phyloP scores from a whole-genome alignment of 2,888 invertebrate species.

The Lydus trimaculatus region DNA sequence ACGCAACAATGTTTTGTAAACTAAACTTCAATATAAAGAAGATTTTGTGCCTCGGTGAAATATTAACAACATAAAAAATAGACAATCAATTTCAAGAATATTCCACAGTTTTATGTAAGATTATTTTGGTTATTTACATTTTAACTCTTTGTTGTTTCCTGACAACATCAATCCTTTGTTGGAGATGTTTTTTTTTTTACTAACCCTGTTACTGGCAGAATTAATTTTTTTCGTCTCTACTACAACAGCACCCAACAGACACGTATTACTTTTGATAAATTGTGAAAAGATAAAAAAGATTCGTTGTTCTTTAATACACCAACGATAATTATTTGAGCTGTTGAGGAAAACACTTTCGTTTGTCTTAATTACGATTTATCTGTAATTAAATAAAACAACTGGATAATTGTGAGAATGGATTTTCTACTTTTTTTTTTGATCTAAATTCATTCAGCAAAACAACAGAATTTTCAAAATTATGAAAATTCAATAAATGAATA shows the following conservation, averaged over 20 bases:
- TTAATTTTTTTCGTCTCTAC: not conserved
- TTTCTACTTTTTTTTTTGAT: not conserved
- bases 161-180: not conserved
- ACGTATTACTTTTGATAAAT: not conserved
- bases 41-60: not conserved
- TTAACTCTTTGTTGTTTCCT: not conserved
- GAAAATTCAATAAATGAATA: not conserved
- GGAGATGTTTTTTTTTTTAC: not conserved
- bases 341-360: not conserved
- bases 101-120: too few relatives aligned
- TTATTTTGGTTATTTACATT: not conserved
- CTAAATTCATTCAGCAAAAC: not conserved
- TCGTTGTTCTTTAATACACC: not conserved
- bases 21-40: not conserved
- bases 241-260: not conserved
- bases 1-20: not conserved
- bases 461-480: not conserved
- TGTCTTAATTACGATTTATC: not conserved
- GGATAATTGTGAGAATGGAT: too few relatives aligned
- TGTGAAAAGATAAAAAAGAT: not conserved
- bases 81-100: not conserved
- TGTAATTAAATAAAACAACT: not conserved
- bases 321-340: not conserved
- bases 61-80: not conserved
- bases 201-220: not conserved